Percentiles rank a stretch among this genome's conserved stretches.
Evolutionary conservation across 2,113 vertebrate species (phyloP).

Genomic region (Hymenochirus boettgeri): DNA sequence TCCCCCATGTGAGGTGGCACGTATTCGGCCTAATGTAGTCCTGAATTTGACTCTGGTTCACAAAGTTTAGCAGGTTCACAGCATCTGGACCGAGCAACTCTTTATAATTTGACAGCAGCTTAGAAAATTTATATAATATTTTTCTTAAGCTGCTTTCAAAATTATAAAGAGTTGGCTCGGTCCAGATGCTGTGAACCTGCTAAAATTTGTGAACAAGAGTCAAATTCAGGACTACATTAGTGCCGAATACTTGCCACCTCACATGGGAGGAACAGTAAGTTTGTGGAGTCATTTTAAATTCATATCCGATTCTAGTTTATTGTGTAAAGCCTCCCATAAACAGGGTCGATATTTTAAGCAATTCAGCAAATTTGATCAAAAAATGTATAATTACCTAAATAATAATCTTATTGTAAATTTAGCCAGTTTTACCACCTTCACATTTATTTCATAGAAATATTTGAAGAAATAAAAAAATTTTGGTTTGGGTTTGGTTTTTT

Average conservation of each 20-base stretch:
- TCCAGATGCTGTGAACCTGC: conserved; percentile 84
- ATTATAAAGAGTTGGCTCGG: conserved; percentile 93
- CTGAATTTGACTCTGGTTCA: conserved; percentile 77
- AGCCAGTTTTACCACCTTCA: too few relatives aligned
- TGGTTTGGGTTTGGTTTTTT: too few relatives aligned
- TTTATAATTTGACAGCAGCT: conserved; percentile 98
- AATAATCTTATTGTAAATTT: too few relatives aligned
- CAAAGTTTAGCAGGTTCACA: conserved; percentile 85
- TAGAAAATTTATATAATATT: conserved; percentile 44
- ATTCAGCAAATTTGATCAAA: too few relatives aligned
- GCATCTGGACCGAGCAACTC: conserved; percentile 91
- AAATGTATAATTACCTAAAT: too few relatives aligned
- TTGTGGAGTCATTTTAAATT: too few relatives aligned
- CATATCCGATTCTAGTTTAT: too few relatives aligned
- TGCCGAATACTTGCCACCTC: conserved; percentile 78
- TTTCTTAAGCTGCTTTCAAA: conserved; percentile 86
- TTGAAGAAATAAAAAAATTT: too few relatives aligned
- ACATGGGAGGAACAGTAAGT: conserved; percentile 94
- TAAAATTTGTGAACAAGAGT: conserved; percentile 81
- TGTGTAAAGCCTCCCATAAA: too few relatives aligned
- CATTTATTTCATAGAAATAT: too few relatives aligned
- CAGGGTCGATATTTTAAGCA: too few relatives aligned
- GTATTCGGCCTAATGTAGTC: conserved; percentile 78
- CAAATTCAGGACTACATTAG: conserved; percentile 81
- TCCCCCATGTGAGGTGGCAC: conserved; percentile 91